Conservation (phyloP, 1,140 invertebrate species). For the Drosophila orena region DNA sequence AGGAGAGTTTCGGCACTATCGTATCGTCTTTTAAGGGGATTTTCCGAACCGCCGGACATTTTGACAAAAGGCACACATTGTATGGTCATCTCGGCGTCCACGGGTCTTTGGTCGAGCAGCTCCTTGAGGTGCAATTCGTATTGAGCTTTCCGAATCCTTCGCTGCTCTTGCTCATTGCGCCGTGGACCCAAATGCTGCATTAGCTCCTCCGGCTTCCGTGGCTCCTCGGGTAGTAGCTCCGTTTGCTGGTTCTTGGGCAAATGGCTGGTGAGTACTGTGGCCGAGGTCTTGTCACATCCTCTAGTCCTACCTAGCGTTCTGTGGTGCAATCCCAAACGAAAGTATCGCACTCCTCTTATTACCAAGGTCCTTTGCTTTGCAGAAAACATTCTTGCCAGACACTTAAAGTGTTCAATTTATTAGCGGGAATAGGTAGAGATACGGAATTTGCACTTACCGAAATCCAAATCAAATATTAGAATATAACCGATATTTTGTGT, state of each 20-base stretch:
- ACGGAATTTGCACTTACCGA: not conserved
- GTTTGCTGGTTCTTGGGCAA: not conserved
- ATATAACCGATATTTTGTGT: not conserved
- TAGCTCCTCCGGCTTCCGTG: not conserved
- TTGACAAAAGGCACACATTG: conserved; percentile 4
- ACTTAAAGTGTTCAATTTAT: too few species aligned
- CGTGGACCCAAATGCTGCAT: not conserved
- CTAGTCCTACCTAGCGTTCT: not conserved
- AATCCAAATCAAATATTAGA: not conserved
- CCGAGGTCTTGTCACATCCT: conserved; percentile 8
- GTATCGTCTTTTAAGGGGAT: conserved; percentile 1
- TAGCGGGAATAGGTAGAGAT: too few species aligned
- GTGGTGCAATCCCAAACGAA: not conserved
- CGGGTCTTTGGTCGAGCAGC: conserved; percentile 1
- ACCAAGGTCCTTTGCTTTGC: not conserved
- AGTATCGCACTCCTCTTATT: not conserved
- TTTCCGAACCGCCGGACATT: not conserved
- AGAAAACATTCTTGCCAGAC: not conserved
- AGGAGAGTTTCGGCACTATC: conserved; percentile 18
- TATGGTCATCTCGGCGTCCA: not conserved
- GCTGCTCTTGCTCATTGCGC: conserved; percentile 46
- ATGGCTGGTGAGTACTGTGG: conserved; percentile 7
- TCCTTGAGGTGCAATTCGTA: conserved; percentile 11
- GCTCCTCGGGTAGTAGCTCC: not conserved
- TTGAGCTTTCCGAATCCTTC: conserved; percentile 8